Base-by-base conservation (phyloP, 2,797 vertebrate species). In the Artibeus lituratus region DNA sequence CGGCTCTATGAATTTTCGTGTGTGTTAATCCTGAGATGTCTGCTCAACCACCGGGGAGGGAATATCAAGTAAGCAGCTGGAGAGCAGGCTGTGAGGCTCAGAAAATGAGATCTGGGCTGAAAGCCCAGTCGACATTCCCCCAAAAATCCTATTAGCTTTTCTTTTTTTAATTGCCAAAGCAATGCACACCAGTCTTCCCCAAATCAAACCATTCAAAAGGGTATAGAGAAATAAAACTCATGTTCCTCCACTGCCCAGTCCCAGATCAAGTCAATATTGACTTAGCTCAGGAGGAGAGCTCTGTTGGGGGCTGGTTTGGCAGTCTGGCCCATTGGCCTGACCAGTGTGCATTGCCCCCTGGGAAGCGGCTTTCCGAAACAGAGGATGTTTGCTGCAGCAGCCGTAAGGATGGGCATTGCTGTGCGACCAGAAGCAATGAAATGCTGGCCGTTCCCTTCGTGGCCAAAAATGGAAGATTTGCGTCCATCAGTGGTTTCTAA, bases 251-350 rank as follows among this genome's bases (percentile, higher is more conserved):
- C 12, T 7, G 16, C n/a, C 10, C 32, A 9, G 3, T 3, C 26
- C 35, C 12, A 39, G 32, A 69, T 32, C 37, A 21, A 82, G 37
- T 72, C 69, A 1, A 0, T 24, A 7, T 3, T 12, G 21, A 53
- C 69, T 39, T n/a, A 26, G 4, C 19, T 57, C 35, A 14, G 59
- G 39, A 84, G 21, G 74, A 35, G 69, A 21, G 24, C 51, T 29
- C 39, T 0, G 0, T 0, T 4, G 12, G 53, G 35, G 24, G 10
- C 26, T 10, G 32, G 12, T 14, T 4, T 49, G 49, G 32, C 44
- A 8, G 44, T 2, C 2, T 3, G 29, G 53, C 24, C 22, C 65
- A 5, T 3, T 55, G 11, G 11, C 19, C 65, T 69, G 11, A 4
- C 26, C 35, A 1, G 3, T 8, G 69, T 5, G 0, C 57, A 55